Conservation (phyloP, 2,113 vertebrate genomes). For the Nipponia nippon region DNA sequence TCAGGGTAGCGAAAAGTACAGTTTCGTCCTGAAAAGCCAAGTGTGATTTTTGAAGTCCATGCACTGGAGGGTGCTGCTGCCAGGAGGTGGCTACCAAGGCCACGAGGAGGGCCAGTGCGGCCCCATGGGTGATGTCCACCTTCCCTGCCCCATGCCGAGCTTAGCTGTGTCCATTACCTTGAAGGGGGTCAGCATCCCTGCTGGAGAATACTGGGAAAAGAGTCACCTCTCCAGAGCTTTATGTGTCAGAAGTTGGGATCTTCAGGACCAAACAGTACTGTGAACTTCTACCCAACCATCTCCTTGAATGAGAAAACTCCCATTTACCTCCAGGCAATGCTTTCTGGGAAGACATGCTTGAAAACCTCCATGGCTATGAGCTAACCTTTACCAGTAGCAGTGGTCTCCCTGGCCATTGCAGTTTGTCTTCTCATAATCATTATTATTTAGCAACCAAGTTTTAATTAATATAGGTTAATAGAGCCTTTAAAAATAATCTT, state of each 20-base stretch:
- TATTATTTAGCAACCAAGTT: background rate
- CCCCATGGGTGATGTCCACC: rapidly evolving
- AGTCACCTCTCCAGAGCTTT: background rate
- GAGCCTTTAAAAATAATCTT: background rate
- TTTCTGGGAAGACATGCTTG: background rate
- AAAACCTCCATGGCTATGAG: background rate
- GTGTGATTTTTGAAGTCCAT: background rate
- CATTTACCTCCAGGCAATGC: background rate
- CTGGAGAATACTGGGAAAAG: rapidly evolving
- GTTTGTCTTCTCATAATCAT: background rate
- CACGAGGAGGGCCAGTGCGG: background rate
- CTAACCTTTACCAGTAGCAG: background rate
- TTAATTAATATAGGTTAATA: background rate
- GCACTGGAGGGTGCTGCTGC: background rate
- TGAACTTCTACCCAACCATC: background rate
- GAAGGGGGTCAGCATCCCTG: background rate
- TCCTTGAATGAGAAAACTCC: background rate
- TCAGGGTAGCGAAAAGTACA: background rate
- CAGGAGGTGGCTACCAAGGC: background rate
- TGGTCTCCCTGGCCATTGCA: background rate
- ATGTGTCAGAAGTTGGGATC: background rate
- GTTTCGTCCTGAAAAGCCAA: background rate
- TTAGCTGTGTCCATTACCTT: background rate
- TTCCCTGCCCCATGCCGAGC: rapidly evolving
- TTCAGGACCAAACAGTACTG: background rate